Conservation (phyloP, 1,140 invertebrate species). For the Drosophila pectinifera region DNA sequence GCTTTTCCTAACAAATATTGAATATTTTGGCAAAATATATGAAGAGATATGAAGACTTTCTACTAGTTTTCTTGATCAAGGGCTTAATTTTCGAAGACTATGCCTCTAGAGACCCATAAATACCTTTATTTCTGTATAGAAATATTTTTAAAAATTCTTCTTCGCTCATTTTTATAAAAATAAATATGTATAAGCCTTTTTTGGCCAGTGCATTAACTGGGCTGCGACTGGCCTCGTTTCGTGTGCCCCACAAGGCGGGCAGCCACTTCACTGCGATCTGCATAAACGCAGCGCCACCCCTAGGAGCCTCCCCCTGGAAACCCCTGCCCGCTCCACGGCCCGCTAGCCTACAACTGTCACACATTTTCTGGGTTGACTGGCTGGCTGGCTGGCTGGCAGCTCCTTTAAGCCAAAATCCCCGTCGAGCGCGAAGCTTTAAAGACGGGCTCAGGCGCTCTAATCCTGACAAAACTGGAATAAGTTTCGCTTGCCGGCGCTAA, state of each 20-base stretch:
- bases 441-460: constrained; percentile 39
- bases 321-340: background rate
- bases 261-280: constrained; percentile 78
- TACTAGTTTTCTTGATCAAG: too few species aligned
- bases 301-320: background rate
- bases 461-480: constrained; percentile 55
- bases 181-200: background rate
- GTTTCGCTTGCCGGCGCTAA: constrained; percentile 38
- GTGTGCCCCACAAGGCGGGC: constrained; percentile 44
- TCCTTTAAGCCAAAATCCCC: constrained; percentile 47
- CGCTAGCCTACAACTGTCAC: constrained; percentile 11
- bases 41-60: too few species aligned
- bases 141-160: background rate
- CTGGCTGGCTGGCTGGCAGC: too few species aligned
- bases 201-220: constrained; percentile 6
- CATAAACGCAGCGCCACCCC: constrained; percentile 68
- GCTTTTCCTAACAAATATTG: too few species aligned
- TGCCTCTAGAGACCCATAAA: too few species aligned
- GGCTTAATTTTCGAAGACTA: too few species aligned
- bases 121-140: rapidly evolving
- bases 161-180: rapidly evolving
- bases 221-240: constrained; percentile 69
- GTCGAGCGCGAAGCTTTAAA: constrained; percentile 38
- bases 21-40: background rate
- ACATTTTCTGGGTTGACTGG: constrained; percentile 27